Evolutionary conservation across 2,888 invertebrate species (phyloP), one percentile per base, ranked within the genome.

Genomic region (Morpho helenor): DNA sequence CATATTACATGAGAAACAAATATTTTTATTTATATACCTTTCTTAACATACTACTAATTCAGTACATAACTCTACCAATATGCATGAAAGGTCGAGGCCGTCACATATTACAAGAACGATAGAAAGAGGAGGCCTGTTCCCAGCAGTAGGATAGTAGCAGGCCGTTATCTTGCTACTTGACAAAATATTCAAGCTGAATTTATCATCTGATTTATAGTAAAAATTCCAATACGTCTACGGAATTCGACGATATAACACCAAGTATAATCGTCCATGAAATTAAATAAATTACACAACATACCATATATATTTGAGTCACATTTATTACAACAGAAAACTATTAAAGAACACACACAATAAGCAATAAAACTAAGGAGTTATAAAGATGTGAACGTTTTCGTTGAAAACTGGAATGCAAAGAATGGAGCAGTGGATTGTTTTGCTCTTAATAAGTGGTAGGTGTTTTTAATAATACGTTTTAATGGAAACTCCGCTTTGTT

Each of bases 371-470:
- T 49, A 50, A 59, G 61, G 60, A 57, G 59, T 55, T 49, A 58
- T 62, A 60, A 60, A 58, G 55, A 64, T 60, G 56, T 65, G 60
- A 31, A 58, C 54, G 56, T 55, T 47, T 45, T 52, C 10, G 7
- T 46, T 49, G 49, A 43, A 58, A 42, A 42, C 31, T 3, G 52
- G 43, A 55, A 64, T 65, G 62, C 56, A 63, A 63, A 57, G 59
- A 61, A 66, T 65, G 66, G 48, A 44, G 52, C 39, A 52, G 52
- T 58, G 60, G 63, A 62, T 63, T 62, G 59, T 63, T 59, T 60
- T 61, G 49, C 52, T 65, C 59, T 53, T 65, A 61, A 65, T 66
- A 53, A 66, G 61, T 58, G 65, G 66, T 66, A 61, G 65, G 65
- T 60, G 53, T 56, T 57, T 52, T 57, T 52, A 56, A 52, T 60